These are phyloP conservation scores for Agraylea sexmaculata DNA, from an alignment of 1,140 invertebrate species.

Conservation along the genomic window DNA sequence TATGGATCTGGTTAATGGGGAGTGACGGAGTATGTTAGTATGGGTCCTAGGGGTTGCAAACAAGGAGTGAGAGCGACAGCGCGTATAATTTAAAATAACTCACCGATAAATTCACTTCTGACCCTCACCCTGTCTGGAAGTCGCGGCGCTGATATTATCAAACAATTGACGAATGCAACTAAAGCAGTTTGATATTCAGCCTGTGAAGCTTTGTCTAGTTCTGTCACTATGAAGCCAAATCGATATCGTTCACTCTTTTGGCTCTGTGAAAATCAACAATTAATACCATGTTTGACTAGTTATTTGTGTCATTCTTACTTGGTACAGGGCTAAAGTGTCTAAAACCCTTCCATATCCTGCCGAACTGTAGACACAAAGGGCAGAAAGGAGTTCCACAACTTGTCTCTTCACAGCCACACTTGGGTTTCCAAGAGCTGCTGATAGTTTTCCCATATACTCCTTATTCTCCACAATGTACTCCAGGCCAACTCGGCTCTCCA, in stretches of 20 bases:
- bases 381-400: slow-evolving; percentile 81
- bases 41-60: no score
- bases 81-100: slow-evolving; percentile 23
- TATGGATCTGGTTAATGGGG: no score
- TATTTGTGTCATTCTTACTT: no score
- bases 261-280: slow-evolving; percentile 41
- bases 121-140: slow-evolving; percentile 77
- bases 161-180: slow-evolving; percentile 89
- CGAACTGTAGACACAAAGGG: slow-evolving; percentile 78
- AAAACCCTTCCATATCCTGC: slow-evolving; percentile 75
- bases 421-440: slow-evolving; percentile 73
- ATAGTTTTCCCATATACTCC: slow-evolving; percentile 83
- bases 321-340: slow-evolving; percentile 78
- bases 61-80: no score
- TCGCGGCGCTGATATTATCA: slow-evolving; percentile 82
- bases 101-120: slow-evolving; percentile 90
- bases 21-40: no score
- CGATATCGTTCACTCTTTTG: slow-evolving; percentile 76
- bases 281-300: slow-evolving; percentile 1
- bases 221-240: slow-evolving; percentile 74
- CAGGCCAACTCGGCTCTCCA: slow-evolving; percentile 80
- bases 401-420: slow-evolving; percentile 83
- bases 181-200: slow-evolving; percentile 83
- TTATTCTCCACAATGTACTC: slow-evolving; percentile 90
- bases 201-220: slow-evolving; percentile 65